Percentiles rank a stretch among this genome's conserved stretches.
These are phyloP conservation scores for Heliconius hortense DNA, from an alignment of 2,888 invertebrate species.

Conservation along the genomic window DNA sequence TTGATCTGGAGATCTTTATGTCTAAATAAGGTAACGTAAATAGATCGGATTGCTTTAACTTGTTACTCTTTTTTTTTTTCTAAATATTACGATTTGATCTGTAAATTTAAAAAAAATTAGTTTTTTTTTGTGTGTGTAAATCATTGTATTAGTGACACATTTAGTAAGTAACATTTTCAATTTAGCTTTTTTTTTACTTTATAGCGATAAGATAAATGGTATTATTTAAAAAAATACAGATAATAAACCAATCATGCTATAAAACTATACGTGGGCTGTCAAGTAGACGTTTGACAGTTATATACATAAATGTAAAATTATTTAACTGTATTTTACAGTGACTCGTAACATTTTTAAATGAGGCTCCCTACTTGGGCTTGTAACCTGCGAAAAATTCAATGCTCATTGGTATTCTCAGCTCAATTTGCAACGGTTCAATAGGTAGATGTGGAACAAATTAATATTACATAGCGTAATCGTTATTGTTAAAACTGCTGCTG, in stretches of 20 bases:
- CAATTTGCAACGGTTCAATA: conserved; percentile 45
- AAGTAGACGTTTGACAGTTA: background rate
- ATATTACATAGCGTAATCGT: background rate
- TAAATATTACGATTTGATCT: too few relatives aligned
- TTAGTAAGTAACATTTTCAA: background rate
- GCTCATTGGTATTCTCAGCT: conserved; percentile 50
- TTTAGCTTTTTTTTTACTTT: background rate
- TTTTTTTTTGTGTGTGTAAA: background rate
- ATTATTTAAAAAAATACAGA: background rate
- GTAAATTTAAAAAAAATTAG: too few relatives aligned
- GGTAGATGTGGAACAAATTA: conserved; percentile 40
- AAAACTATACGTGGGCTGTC: background rate
- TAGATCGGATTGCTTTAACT: background rate
- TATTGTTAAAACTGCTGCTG: background rate
- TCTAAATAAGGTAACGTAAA: conserved; percentile 11
- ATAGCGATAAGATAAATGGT: background rate
- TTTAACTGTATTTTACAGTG: conserved; percentile 12
- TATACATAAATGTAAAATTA: background rate
- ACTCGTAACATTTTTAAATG: conserved; percentile 18
- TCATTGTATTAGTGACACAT: background rate
- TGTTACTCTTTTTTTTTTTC: background rate
- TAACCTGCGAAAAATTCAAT: conserved; percentile 39
- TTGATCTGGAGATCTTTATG: conserved; percentile 26
- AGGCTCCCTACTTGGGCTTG: conserved; percentile 28
- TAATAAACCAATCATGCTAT: background rate